These are phyloP conservation scores for Lydus trimaculatus DNA, from an alignment of 2,888 invertebrate genomes.

Conservation along the genomic window DNA sequence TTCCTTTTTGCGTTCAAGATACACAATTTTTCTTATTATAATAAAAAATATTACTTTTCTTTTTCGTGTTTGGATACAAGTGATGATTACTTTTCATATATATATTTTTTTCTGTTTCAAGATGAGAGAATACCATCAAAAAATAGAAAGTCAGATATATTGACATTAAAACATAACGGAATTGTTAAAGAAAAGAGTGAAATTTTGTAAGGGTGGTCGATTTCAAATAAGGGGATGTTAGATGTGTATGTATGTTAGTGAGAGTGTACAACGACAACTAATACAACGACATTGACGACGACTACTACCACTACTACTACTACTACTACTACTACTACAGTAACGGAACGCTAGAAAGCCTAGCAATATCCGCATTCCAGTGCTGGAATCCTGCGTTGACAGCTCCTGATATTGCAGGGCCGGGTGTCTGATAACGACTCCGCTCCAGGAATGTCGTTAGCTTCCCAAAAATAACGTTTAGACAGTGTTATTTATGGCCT, in stretches of 20 bases:
- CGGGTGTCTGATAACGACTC: conserved; percentile 57
- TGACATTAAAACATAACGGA: neutral
- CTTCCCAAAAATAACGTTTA: conserved; percentile 62
- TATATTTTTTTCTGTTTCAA: too few relatives aligned
- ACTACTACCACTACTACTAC: neutral
- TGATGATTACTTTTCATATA: neutral
- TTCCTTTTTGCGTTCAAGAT: neutral
- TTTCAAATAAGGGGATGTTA: neutral
- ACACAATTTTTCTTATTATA: neutral
- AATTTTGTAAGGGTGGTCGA: neutral
- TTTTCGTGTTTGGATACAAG: neutral
- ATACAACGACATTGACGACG: neutral
- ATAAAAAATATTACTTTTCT: neutral
- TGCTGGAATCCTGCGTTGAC: conserved; percentile 54
- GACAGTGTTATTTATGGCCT: conserved; percentile 60
- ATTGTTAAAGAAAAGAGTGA: neutral
- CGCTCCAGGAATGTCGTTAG: conserved; percentile 61
- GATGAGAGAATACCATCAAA: neutral
- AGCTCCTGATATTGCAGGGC: conserved; percentile 56
- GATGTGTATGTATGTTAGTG: neutral
- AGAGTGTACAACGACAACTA: neutral
- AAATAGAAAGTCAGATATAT: neutral
- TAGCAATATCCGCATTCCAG: conserved; percentile 60
- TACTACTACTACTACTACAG: conserved; percentile 4
- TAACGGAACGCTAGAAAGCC: conserved; percentile 41